Evolutionary conservation across 2,888 invertebrate genomes (phyloP), one percentile per base, ranked within the genome.

Genomic region (Eupithecia exiguata): DNA sequence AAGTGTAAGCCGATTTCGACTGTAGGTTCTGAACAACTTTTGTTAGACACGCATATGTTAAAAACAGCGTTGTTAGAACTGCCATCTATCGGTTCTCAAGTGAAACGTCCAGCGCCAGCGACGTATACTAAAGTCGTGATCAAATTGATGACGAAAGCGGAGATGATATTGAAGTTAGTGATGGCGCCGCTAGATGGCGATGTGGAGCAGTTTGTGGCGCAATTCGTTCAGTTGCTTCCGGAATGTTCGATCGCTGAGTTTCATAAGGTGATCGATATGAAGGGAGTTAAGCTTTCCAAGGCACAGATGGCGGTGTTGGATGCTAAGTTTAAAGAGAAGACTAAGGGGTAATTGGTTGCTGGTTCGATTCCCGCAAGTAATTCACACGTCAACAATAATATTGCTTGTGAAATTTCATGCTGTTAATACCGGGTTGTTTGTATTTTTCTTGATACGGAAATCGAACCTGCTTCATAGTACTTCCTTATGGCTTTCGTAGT

Each of bases 101-200:
- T 99, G 0, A 96, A 96, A 77, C 95, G 98, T 10, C 98, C 98
- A 82, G 98, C 99, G 7, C 99, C 99, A 0, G 97, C 98, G 0
- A 97, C 98, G 77, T 98, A 96, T 79, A 96, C 97, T 0, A 97
- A 97, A 87, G 97, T 97, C 0, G 98, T 98, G 0, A 96, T 97
- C 0, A 97, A 97, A 92, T 96, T 99, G 49, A 99, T 99, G 99
- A 98, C 98, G 0, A 98, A 98, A 86, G 99, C 99, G 0, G 99
- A 99, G 91, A 99, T 99, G 98, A 97, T 99, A 58, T 94, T 99
- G n/a, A 99, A 99, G 94, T 96, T 99, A 43, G 98, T 99, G 0
- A 99, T 99, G 99, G 97, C 99, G 1, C 98, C 99, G 0, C 94
- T 97, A 25, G 98, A 98, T 80, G 88, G 88, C 0, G 88, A 89